Evolutionary conservation across 2,888 invertebrate species (phyloP).

Genomic region (Tribolium freemani): DNA sequence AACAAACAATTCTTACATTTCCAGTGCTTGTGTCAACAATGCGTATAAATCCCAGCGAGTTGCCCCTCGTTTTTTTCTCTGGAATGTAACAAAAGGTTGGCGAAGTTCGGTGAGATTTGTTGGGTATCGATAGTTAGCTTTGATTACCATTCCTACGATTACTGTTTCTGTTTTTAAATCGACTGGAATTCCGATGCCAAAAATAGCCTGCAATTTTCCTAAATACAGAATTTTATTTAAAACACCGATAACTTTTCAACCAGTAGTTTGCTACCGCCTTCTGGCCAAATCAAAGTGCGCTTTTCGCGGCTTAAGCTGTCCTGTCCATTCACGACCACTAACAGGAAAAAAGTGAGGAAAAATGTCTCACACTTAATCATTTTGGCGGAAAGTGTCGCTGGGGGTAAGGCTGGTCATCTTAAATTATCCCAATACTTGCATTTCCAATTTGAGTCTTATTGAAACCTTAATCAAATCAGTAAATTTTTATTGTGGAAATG

Average conservation of each 20-base stretch:
- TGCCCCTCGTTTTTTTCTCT: conserved; percentile 48
- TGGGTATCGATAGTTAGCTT: conserved; percentile 64
- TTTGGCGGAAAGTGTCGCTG: neutral
- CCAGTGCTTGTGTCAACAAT: conserved; percentile 73
- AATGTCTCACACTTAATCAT: neutral
- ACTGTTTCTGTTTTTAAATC: conserved; percentile 66
- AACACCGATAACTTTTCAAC: conserved; percentile 32
- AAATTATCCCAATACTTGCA: conserved; percentile 3
- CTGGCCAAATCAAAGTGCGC: conserved; percentile 21
- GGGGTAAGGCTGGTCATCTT: neutral
- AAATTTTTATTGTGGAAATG: conserved; percentile 20
- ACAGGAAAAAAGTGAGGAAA: no score
- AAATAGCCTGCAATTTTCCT: conserved; percentile 63
- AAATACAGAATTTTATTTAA: conserved; percentile 56
- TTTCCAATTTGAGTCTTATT: conserved; percentile 19
- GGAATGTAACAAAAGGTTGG: conserved; percentile 49
- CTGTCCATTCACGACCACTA: no score
- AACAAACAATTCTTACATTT: conserved; percentile 67
- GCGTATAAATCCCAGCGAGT: conserved; percentile 79
- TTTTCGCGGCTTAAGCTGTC: conserved; percentile 3
- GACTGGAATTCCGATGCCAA: conserved; percentile 68
- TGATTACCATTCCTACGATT: conserved; percentile 68
- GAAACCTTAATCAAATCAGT: conserved; percentile 12
- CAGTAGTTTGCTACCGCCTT: conserved; percentile 19
- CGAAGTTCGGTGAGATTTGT: conserved; percentile 51